These are phyloP conservation scores for Protomyctophum bolini DNA, from an alignment of 2,113 vertebrate species.

Conservation along the genomic window DNA sequence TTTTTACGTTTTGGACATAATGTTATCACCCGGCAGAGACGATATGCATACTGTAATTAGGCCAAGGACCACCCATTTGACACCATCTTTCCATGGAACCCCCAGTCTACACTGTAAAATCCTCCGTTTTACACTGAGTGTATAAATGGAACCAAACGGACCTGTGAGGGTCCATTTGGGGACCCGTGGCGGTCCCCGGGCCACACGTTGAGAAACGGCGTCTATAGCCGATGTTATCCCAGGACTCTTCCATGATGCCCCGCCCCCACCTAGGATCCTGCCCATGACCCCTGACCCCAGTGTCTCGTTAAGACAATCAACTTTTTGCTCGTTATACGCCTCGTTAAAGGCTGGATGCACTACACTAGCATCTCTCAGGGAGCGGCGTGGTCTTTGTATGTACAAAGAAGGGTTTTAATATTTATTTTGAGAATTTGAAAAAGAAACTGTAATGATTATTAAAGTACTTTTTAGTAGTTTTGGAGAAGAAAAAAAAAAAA, in stretches of 20 bases:
- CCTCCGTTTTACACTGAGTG: no score
- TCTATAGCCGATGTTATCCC: slow-evolving; percentile 6
- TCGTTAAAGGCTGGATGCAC: slow-evolving; percentile 62
- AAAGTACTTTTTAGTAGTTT: slow-evolving; percentile 68
- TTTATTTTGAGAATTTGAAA: slow-evolving; percentile 68
- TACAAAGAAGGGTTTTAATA: slow-evolving; percentile 78
- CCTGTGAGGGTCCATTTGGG: no score
- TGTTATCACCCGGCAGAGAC: no score
- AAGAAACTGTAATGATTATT: slow-evolving; percentile 52
- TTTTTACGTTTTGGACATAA: no score
- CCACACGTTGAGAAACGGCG: no score
- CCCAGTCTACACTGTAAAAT: no score
- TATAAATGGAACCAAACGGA: no score
- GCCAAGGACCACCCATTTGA: no score
- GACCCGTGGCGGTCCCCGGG: no score
- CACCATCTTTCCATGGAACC: no score
- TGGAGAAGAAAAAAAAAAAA: slow-evolving; percentile 49
- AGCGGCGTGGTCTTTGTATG: slow-evolving; percentile 75
- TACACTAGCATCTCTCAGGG: slow-evolving; percentile 76
- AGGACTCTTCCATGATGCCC: slow-evolving; percentile 5
- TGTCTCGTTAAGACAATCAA: slow-evolving; percentile 75
- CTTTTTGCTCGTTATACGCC: slow-evolving; percentile 52
- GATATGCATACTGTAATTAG: no score
- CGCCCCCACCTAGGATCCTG: slow-evolving; percentile 15
- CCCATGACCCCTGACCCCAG: slow-evolving; percentile 24